phyloP scores from a whole-genome alignment of 2,113 vertebrate genomes.

The Polyodon spathula region DNA sequence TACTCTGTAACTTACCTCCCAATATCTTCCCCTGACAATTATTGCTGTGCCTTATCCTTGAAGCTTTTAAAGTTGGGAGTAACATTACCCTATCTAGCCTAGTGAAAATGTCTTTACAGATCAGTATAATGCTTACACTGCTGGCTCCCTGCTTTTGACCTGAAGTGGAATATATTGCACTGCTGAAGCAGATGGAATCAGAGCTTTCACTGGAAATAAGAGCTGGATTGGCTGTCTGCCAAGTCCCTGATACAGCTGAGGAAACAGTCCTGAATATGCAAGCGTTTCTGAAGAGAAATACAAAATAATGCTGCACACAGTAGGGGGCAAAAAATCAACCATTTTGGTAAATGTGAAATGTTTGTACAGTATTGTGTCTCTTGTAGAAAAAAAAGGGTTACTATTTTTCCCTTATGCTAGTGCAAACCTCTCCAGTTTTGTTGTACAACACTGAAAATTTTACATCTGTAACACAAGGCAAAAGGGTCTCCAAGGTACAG shows the following conservation, averaged over 20 bases:
- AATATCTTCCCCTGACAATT: constrained; percentile 48
- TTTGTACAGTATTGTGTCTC: too few relatives aligned
- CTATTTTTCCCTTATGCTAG: too few relatives aligned
- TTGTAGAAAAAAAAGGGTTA: too few relatives aligned
- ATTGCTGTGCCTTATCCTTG: constrained; percentile 42
- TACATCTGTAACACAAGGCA: background rate
- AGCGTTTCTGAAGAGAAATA: constrained; percentile 1
- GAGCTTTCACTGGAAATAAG: constrained; percentile 41
- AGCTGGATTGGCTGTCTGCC: constrained; percentile 58
- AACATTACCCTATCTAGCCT: constrained; percentile 66
- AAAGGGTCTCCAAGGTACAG: background rate
- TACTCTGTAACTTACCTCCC: constrained; percentile 27
- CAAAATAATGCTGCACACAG: background rate
- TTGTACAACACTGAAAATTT: background rate
- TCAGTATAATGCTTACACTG: constrained; percentile 69
- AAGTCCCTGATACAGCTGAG: constrained; percentile 23
- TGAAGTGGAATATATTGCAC: constrained; percentile 59
- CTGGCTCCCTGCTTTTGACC: constrained; percentile 65
- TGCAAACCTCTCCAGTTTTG: too few relatives aligned
- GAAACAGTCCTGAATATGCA: constrained; percentile 19
- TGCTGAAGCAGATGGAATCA: constrained; percentile 63
- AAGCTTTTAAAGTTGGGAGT: constrained; percentile 58
- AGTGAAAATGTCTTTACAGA: constrained; percentile 71
- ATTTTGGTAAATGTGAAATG: background rate
- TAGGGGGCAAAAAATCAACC: background rate